phyloP scores from a whole-genome alignment of 2,888 invertebrate genomes.

The Dynastes grantii region DNA sequence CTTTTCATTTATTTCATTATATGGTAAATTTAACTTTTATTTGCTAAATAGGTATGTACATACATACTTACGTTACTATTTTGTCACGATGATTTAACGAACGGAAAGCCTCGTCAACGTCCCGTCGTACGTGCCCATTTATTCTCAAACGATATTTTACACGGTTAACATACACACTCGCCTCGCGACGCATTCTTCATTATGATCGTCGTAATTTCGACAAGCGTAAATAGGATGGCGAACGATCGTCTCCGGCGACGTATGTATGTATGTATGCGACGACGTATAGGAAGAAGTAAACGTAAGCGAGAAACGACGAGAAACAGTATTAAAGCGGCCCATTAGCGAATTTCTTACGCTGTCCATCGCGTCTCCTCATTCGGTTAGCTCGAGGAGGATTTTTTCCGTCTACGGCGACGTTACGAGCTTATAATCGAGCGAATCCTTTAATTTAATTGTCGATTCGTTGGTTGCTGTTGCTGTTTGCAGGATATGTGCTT shows the following conservation, averaged over 20 bases:
- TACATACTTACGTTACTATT: background rate
- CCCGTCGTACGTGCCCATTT: constrained; percentile 32
- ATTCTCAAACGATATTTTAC: constrained; percentile 36
- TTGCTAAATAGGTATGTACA: too few relatives aligned
- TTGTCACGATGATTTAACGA: background rate
- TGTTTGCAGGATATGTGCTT: background rate
- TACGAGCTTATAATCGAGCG: constrained; percentile 19
- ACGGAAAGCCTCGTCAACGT: background rate
- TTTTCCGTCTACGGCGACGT: background rate
- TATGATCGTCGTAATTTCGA: background rate
- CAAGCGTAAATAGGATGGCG: background rate
- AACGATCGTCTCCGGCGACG: background rate
- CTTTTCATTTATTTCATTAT: background rate
- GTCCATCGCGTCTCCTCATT: background rate
- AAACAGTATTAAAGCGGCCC: background rate
- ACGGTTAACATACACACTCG: background rate
- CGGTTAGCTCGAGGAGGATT: background rate
- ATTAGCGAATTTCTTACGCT: background rate
- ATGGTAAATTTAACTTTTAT: background rate
- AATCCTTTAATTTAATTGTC: constrained; percentile 27
- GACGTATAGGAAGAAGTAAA: background rate
- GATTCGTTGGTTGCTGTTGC: background rate
- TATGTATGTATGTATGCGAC: background rate
- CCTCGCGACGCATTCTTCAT: too few relatives aligned
- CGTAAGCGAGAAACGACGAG: background rate